These are phyloP conservation scores for Perodicticus potto DNA, from an alignment of 2,797 vertebrate genomes.

Conservation along the genomic window DNA sequence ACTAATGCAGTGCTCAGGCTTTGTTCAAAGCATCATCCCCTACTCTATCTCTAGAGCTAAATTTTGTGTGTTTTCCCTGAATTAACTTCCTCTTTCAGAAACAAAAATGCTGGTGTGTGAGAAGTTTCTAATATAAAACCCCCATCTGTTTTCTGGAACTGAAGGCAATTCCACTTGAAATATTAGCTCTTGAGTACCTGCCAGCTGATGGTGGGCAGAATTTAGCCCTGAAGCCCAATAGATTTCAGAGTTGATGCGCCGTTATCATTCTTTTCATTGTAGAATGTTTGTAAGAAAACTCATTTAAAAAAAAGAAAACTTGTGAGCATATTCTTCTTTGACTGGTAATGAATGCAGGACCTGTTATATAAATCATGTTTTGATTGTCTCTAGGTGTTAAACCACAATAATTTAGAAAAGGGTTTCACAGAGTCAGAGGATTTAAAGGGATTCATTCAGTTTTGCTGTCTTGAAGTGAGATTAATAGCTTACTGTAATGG, in stretches of 20 bases:
- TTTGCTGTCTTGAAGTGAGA: background rate
- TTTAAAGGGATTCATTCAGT: background rate
- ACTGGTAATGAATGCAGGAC: background rate
- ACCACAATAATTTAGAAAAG: conserved; percentile 23
- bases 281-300: background rate
- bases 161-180: conserved; percentile 11
- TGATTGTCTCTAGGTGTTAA: background rate
- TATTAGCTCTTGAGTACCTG: conserved; percentile 19
- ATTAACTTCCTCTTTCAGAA: conserved; percentile 71
- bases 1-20: background rate
- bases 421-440: background rate
- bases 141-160: conserved; percentile 43
- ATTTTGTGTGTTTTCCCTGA: conserved; percentile 69
- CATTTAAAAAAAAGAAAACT: background rate
- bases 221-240: background rate
- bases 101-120: conserved; percentile 43
- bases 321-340: background rate
- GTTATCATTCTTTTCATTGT: background rate
- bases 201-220: background rate
- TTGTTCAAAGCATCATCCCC: conserved; percentile 29
- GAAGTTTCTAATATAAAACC: conserved; percentile 36
- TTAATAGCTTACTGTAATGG: background rate
- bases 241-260: background rate
- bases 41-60: conserved; percentile 41
- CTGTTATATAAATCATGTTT: background rate